phyloP scores from a whole-genome alignment of 2,888 invertebrate species.

The Colletes collaris region DNA sequence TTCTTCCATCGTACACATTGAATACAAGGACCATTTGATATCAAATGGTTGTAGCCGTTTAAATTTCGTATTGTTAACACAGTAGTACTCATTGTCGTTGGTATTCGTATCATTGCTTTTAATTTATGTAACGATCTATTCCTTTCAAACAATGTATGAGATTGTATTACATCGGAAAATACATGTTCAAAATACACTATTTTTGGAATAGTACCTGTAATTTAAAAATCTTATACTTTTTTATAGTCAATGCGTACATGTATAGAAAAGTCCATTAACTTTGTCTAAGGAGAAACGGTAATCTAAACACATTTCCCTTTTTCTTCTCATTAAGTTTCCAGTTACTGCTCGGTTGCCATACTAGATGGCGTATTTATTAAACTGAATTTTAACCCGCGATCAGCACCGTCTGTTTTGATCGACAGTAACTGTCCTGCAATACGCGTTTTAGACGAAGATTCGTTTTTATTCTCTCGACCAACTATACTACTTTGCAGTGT shows the following conservation, averaged over 20 bases:
- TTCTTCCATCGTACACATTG: constrained; percentile 85
- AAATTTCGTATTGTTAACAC: constrained; percentile 35
- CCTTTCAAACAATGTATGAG: not conserved
- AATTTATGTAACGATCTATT: not conserved
- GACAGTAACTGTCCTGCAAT: too few relatives aligned
- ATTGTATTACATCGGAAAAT: not conserved
- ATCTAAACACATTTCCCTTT: too few relatives aligned
- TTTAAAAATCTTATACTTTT: not conserved
- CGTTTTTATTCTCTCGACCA: too few relatives aligned
- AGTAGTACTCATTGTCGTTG: constrained; percentile 15
- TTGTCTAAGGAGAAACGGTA: too few relatives aligned
- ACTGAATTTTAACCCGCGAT: too few relatives aligned
- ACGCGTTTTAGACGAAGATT: too few relatives aligned
- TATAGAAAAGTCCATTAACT: too few relatives aligned
- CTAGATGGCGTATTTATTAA: not conserved
- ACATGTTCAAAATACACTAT: not conserved
- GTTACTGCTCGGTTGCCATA: constrained; percentile 29
- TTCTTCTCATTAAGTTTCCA: not conserved
- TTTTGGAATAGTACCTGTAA: not conserved
- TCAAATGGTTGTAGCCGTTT: constrained; percentile 36
- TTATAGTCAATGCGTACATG: too few relatives aligned
- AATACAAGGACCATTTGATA: constrained; percentile 34
- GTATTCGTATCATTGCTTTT: constrained; percentile 35
- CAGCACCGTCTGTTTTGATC: too few relatives aligned
- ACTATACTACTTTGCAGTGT: too few relatives aligned